phyloP scores from a whole-genome alignment of 2,888 invertebrate species.

The Phrixothrix hirtus region DNA sequence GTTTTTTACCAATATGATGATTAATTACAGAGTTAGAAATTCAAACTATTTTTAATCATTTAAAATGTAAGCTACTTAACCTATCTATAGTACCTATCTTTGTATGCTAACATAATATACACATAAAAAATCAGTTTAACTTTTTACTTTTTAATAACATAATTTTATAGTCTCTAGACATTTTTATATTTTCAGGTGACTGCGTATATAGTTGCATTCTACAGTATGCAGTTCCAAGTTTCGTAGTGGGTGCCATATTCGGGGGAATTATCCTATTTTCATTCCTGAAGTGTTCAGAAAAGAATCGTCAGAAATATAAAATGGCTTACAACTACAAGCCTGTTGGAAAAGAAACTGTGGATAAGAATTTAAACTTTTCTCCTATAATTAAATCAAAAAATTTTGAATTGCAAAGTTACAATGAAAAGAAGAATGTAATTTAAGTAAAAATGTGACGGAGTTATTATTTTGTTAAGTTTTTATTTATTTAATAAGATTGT shows the following conservation, averaged over 20 bases:
- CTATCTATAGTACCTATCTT: too few species aligned
- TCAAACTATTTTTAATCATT: too few species aligned
- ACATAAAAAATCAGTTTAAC: too few species aligned
- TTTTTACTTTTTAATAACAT: too few species aligned
- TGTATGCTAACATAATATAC: too few species aligned
- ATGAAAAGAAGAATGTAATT: slow-evolving; percentile 24
- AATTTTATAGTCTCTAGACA: too few species aligned
- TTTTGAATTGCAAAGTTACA: slow-evolving; percentile 28
- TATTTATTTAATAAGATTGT: slow-evolving; percentile 30
- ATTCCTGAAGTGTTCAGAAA: slow-evolving; percentile 19
- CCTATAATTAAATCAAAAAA: slow-evolving; percentile 25
- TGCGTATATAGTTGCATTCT: slow-evolving; percentile 23
- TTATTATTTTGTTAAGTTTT: slow-evolving; percentile 26
- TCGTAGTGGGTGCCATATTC: slow-evolving; percentile 12
- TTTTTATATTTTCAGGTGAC: too few species aligned
- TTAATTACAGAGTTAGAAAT: too few species aligned
- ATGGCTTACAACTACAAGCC: slow-evolving; percentile 30
- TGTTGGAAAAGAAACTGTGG: slow-evolving; percentile 26
- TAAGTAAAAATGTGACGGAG: slow-evolving; percentile 5
- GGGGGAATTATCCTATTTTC: slow-evolving; percentile 6
- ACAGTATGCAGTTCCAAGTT: slow-evolving; percentile 20
- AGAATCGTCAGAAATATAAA: slow-evolving; percentile 24
- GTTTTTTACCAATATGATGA: too few species aligned
- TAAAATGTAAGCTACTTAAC: too few species aligned
- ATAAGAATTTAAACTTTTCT: slow-evolving; percentile 32